phyloP scores from a whole-genome alignment of 2,113 vertebrate genomes.

The Hassar affinis region DNA sequence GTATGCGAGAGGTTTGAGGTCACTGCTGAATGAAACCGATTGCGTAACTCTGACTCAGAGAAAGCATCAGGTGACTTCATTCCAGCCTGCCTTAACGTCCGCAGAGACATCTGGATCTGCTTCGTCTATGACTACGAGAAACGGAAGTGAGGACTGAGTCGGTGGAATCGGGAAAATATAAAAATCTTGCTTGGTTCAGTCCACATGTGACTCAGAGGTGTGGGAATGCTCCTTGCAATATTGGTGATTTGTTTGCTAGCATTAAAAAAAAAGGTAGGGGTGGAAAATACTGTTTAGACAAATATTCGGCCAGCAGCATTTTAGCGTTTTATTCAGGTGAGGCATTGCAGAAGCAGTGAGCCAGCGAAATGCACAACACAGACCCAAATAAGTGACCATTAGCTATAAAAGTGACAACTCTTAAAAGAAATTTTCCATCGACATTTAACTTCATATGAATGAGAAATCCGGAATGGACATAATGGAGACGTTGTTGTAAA shows the following conservation, averaged over 20 bases:
- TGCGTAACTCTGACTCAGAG: conserved; percentile 21
- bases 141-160: not conserved
- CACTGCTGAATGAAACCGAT: conserved; percentile 34
- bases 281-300: not conserved
- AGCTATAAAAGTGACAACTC: too few species aligned
- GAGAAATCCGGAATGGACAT: not conserved
- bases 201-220: not conserved
- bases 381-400: not conserved
- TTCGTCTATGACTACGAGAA: not conserved
- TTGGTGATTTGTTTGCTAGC: not conserved
- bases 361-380: not conserved
- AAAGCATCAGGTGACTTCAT: not conserved
- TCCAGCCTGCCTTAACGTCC: not conserved
- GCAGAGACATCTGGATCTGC: not conserved
- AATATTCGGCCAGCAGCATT: not conserved
- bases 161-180: not conserved
- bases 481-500: not conserved
- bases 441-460: not conserved
- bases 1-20: conserved; percentile 18
- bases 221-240: not conserved
- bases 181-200: not conserved
- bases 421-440: not conserved
- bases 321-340: not conserved
- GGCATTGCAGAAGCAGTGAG: not conserved
- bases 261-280: not conserved